Base-by-base conservation (phyloP, 2,888 invertebrate genomes). In the Halictus ligatus region DNA sequence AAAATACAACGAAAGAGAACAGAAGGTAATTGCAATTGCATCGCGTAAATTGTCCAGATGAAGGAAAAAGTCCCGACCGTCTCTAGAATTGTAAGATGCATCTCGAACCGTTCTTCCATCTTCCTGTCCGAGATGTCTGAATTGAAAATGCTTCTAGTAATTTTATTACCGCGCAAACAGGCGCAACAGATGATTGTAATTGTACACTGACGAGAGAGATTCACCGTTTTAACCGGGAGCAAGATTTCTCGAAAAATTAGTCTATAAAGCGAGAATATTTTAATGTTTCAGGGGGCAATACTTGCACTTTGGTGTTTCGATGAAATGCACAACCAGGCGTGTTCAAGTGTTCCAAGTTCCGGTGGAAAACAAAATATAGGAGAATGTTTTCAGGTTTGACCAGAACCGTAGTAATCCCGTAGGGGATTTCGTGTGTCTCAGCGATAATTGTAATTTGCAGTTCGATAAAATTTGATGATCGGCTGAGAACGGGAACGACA, bases 1-100 rank as follows among this genome's bases (percentile, higher is more conserved):
- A 54, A 54, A 21, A 25, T 25, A 29, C 64, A 15, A 13, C n/a
- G 29, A 29, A 7, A 5, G 25, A 25, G 25, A 29, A n/a, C 54
- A n/a, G 54, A 64, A 13, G 15, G 64, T 64, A 64, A 64, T 64
- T 64, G 64, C 25, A 64, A 64, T 64, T 64, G 64, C 29, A 64
- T 64, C 64, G 64, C 64, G 64, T 64, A 64, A 64, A 64, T 64
- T 64, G 64, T 2, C 64, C 13, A 29, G 64, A 29, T 64, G 64
- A 64, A 64, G 2, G 60, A 29, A 64, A 29, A 29, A 29, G 25
- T 29, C 25, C 15, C 21, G 8, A 18, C 21, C 54, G 21, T 60
- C 29, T 15, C 2, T n/a, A 13, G 25, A 25, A 15, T 13, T 21
- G 54, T 21, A 54, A 21, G 54, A 54, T 54, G 29, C 25, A 7